Percentiles rank a stretch among this genome's conserved stretches.
Conservation (phyloP, 1,140 invertebrate species). For the Drosophila kanapiae region DNA sequence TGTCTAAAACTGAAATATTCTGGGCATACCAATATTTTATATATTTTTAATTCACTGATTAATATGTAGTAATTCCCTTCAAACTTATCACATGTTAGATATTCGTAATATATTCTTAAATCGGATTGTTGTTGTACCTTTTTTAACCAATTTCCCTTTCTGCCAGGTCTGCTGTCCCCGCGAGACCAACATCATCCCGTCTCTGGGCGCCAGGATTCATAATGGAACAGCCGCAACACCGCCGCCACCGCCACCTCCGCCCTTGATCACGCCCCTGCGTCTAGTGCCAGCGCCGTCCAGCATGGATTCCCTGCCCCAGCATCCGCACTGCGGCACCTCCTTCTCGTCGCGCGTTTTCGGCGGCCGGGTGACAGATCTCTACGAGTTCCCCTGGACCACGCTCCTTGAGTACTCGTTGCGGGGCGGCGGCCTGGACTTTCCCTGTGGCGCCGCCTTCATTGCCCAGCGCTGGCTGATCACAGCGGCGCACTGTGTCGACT, state of each 20-base stretch:
- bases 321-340: constrained; percentile 60
- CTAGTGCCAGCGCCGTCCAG: not conserved
- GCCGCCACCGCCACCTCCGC: not conserved
- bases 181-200: constrained; percentile 40
- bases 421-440: constrained; percentile 53
- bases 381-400: constrained; percentile 71
- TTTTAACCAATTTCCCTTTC: too few species aligned
- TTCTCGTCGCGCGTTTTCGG: constrained; percentile 50
- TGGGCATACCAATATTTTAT: not conserved
- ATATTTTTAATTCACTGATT: not conserved
- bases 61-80: too few species aligned
- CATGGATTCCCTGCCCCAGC: constrained; percentile 41
- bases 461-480: constrained; percentile 86
- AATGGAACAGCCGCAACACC: not conserved
- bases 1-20: too few species aligned
- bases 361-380: constrained; percentile 38
- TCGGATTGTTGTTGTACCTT: too few species aligned
- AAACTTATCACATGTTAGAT: too few species aligned
- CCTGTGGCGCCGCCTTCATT: constrained; percentile 87
- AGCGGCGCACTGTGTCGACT: constrained; percentile 87
- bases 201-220: constrained; percentile 27
- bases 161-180: constrained; percentile 59
- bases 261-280: not conserved
- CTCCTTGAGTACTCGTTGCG: constrained; percentile 52
- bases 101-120: too few species aligned